A percentile compares a stretch with the other conserved stretches of the same genome.
These are phyloP conservation scores for Notolabrus celidotus DNA, from an alignment of 2,797 vertebrate species.

Conservation along the genomic window DNA sequence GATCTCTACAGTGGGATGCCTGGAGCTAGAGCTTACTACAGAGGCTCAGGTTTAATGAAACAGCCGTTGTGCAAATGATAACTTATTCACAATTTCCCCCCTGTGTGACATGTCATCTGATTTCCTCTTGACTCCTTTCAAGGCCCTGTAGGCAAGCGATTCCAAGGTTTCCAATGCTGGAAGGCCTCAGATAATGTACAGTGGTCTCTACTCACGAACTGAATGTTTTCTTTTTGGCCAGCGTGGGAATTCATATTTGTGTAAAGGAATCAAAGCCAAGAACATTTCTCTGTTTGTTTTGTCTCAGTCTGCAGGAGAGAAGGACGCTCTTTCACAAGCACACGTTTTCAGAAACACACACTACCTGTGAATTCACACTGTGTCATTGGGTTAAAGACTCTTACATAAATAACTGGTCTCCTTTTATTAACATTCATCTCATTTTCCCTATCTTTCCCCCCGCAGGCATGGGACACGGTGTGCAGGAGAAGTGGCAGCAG, in stretches of 20 bases:
- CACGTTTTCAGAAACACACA: conserved; percentile 20
- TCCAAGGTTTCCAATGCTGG: conserved; percentile 51
- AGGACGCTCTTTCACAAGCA: conserved; percentile 39
- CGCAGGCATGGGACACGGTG: conserved; percentile 95
- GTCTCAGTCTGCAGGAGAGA: conserved; percentile 50
- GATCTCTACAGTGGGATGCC: conserved; percentile 30
- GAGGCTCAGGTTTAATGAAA: conserved; percentile 62
- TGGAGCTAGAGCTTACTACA: conserved; percentile 44
- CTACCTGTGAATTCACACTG: conserved; percentile 14
- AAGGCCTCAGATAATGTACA: conserved; percentile 41
- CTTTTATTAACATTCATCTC: conserved; percentile 31
- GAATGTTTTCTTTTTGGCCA: conserved; percentile 47
- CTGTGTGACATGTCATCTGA: conserved; percentile 47
- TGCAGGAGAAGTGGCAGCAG: conserved; percentile 95
- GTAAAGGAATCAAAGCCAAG: conserved; percentile 60
- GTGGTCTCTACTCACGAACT: conserved; percentile 38
- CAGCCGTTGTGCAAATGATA: conserved; percentile 59
- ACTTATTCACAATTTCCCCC: conserved; percentile 61
- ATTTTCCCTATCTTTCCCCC: conserved; percentile 31
- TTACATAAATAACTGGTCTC: conserved; percentile 8
- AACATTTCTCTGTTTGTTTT: conserved; percentile 67
- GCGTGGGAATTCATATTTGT: conserved; percentile 52
- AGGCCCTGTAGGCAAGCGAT: conserved; percentile 1
- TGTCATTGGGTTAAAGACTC: conserved; percentile 36
- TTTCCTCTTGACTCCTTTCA: conserved; percentile 44